These are phyloP conservation scores for Alectura lathami DNA, from an alignment of 2,113 vertebrate species.

Conservation along the genomic window DNA sequence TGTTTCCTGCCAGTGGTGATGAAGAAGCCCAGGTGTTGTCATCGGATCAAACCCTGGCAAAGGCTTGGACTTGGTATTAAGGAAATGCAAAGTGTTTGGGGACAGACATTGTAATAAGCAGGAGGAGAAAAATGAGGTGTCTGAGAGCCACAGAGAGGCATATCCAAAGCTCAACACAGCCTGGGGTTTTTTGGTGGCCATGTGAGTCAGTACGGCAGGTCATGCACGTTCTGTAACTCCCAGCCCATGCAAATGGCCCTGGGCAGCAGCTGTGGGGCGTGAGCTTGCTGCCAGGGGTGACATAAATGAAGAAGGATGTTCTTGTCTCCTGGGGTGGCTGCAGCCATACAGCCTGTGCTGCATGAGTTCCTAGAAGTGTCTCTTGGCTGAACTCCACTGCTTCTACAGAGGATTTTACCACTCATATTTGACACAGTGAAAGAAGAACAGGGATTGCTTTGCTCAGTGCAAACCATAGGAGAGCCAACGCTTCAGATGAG, in stretches of 20 bases:
- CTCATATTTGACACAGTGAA: not conserved
- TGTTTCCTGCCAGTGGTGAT: fast-evolving
- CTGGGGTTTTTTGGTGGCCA: not conserved
- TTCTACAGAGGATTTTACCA: not conserved
- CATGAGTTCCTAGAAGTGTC: not conserved
- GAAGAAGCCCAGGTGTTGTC: not conserved
- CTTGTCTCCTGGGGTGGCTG: not conserved
- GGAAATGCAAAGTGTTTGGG: not conserved
- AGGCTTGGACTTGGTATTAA: not conserved
- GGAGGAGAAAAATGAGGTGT: not conserved
- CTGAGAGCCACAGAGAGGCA: not conserved
- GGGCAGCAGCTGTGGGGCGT: not conserved
- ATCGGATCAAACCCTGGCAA: not conserved
- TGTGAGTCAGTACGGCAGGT: not conserved
- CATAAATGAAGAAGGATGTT: not conserved
- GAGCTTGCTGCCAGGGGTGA: not conserved
- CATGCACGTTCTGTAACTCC: not conserved
- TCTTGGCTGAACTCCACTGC: not conserved
- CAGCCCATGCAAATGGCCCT: not conserved
- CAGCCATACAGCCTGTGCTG: not conserved
- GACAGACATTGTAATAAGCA: fast-evolving
- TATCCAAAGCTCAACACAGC: fast-evolving
- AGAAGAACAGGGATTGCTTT: not conserved
- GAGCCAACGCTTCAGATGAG: not conserved
- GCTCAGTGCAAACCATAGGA: not conserved